Base-by-base conservation (phyloP, 2,113 vertebrate genomes). In the Aphyosemion australe region DNA sequence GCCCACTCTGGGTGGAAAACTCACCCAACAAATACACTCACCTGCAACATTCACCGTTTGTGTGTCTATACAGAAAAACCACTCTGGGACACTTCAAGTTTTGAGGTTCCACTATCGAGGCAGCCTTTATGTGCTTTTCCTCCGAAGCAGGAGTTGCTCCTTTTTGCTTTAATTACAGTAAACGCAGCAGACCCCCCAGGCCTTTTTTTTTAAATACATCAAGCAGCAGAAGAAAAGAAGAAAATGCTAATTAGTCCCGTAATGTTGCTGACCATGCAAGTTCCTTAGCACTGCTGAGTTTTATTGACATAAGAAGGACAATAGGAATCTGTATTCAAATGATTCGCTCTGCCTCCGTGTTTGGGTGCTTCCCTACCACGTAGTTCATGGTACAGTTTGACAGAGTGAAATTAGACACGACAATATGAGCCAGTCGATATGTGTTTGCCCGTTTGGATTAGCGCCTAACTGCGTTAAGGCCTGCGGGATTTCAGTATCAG, bases 271-370 rank as follows among this genome's bases (percentile, higher is more conserved):
- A 91, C 90, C 87, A 54, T 0, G 88, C 87, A 76, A 56, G 72
- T 89, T 89, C 77, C 76, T 65, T 68, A 74, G 77, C 79, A 78
- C 84, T 85, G 84, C 84, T 82, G 85, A 88, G 85, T 87, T 87
- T 80, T 91, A 89, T 90, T 90, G 90, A 90, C 89, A 90, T 78
- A 84, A 87, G 86, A 86, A 88, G 88, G 88, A 91, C 90, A 89
- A 88, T 85, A 76, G 79, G 79, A 89, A 87, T 90, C 87, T 84
- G 83, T 85, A 88, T 90, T 89, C 83, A 88, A 86, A 88, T 87
- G 76, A 86, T 72, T 81, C 10, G 74, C 70, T 73, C 72, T 72
- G 76, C 61, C 70, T 49, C 75, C 12, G 41, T 76, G 68, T 73
- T 73, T 68, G 60, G 54, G 56, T 49, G 69, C 57, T 46, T 63